These are phyloP conservation scores for Tubulanus polymorphus DNA, from an alignment of 2,888 invertebrate genomes.

Conservation along the genomic window DNA sequence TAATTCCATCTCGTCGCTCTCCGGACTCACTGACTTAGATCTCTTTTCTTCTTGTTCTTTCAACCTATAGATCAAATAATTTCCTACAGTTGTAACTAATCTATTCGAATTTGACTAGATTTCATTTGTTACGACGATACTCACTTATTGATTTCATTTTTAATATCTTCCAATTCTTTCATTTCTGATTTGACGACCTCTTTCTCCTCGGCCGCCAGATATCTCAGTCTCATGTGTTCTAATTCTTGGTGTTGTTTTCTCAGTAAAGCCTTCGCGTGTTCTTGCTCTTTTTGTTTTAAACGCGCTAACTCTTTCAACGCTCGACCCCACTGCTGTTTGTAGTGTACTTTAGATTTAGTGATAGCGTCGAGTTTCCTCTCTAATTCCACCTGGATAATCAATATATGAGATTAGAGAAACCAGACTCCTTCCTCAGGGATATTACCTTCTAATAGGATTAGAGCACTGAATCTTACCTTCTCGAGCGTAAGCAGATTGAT, in stretches of 20 bases:
- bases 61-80: slow-evolving; percentile 25
- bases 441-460: neutral
- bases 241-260: slow-evolving; percentile 43
- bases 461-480: slow-evolving; percentile 34
- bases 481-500: slow-evolving; percentile 51
- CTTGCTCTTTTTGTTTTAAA: slow-evolving; percentile 50
- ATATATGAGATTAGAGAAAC: neutral
- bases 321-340: slow-evolving; percentile 55
- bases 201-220: slow-evolving; percentile 51
- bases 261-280: slow-evolving; percentile 40
- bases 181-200: slow-evolving; percentile 47
- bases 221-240: slow-evolving; percentile 51
- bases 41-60: slow-evolving; percentile 28
- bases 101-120: no score
- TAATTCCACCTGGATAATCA: slow-evolving; percentile 42
- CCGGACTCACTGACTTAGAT: neutral
- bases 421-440: neutral
- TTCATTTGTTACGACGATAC: no score
- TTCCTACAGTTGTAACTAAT: no score
- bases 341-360: slow-evolving; percentile 52
- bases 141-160: slow-evolving; percentile 49
- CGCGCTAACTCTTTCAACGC: slow-evolving; percentile 52
- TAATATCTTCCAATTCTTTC: slow-evolving; percentile 47
- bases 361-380: slow-evolving; percentile 51
- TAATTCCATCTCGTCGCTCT: neutral